phyloP scores from a whole-genome alignment of 2,113 vertebrate genomes.

The Labeo rohita region DNA sequence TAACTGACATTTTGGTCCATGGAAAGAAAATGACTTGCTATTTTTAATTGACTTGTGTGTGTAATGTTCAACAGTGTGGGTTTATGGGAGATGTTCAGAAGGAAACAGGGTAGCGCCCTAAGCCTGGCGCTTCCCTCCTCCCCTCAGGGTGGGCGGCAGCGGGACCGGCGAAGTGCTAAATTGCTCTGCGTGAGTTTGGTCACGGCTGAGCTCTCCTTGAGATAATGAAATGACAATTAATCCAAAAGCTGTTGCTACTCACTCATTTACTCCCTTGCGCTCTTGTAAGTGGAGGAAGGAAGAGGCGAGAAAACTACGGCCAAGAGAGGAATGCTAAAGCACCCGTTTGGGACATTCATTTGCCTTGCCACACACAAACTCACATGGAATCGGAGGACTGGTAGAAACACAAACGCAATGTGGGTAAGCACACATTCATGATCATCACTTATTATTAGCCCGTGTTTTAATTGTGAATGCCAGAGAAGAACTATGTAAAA shows the following conservation, averaged over 20 bases:
- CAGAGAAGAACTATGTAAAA: neutral
- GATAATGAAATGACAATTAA: slow-evolving; percentile 83
- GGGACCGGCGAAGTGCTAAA: slow-evolving; percentile 74
- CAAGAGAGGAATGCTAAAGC: slow-evolving; percentile 20
- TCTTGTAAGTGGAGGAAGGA: slow-evolving; percentile 58
- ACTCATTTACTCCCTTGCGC: slow-evolving; percentile 66
- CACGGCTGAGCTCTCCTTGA: slow-evolving; percentile 77
- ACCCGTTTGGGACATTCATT: slow-evolving; percentile 27
- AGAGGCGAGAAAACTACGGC: neutral
- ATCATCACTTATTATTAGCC: neutral
- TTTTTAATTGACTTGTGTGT: slow-evolving; percentile 67
- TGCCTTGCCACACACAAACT: slow-evolving; percentile 8
- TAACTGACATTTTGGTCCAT: slow-evolving; percentile 59
- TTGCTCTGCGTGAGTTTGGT: slow-evolving; percentile 75
- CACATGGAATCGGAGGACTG: neutral
- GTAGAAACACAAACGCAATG: neutral
- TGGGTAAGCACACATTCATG: neutral
- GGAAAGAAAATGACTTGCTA: slow-evolving; percentile 62
- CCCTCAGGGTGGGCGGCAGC: slow-evolving; percentile 53
- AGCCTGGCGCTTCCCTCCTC: slow-evolving; percentile 6
- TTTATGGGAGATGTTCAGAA: slow-evolving; percentile 29
- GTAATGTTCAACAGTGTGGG: slow-evolving; percentile 31
- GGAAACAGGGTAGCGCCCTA: slow-evolving; percentile 17
- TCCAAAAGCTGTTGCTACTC: slow-evolving; percentile 73
- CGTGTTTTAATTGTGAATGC: neutral